Base-by-base conservation (phyloP, 1,140 invertebrate genomes). In the Maniola jurtina region DNA sequence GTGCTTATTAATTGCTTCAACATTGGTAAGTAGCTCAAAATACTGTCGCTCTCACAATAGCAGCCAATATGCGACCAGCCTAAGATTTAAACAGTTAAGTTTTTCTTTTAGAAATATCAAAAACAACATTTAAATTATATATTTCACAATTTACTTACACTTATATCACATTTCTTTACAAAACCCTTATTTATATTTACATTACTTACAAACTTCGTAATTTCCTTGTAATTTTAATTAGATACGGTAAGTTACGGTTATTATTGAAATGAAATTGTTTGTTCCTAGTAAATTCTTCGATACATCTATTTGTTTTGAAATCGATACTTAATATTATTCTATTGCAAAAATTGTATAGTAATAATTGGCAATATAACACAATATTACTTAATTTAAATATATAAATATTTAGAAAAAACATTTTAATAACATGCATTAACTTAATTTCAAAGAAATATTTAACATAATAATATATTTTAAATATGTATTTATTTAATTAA, bases 101-200 rank as follows among this genome's bases (percentile, higher is more conserved):
- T 42, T 34, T 63, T 45, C 48, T 45, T 63, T 61, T 38, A 33
- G 34, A 61, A 52, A 52, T 54, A 55, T 56, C 38, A 55, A 52
- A 56, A 63, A 34, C 13, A 63, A 42, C 13, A 63, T 56, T 34
- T 14, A 56, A 55, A 56, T 56, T 56, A 58, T 50, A 67, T 38
- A 36, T 57, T 57, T 67, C n/a, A 48, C 40, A 66, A 45, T 45
- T 74, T 69, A 65, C 79, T 83, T 83, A 81, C 45, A 77, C 64
- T 80, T 83, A 85, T 85, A 85, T 85, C 83, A 81, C 81, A 82
- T 81, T 80, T 82, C 75, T 80, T 83, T 84, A 83, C 76, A 85
- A 73, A 73, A 72, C 68, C 59, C 64, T 71, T 69, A 68, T 63
- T 75, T 71, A 75, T 77, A 77, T 77, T 70, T 81, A 83, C 73